Percentiles rank a stretch among this genome's conserved stretches.
Evolutionary conservation across 2,113 vertebrate species (phyloP).

Genomic region (Calonectris borealis): DNA sequence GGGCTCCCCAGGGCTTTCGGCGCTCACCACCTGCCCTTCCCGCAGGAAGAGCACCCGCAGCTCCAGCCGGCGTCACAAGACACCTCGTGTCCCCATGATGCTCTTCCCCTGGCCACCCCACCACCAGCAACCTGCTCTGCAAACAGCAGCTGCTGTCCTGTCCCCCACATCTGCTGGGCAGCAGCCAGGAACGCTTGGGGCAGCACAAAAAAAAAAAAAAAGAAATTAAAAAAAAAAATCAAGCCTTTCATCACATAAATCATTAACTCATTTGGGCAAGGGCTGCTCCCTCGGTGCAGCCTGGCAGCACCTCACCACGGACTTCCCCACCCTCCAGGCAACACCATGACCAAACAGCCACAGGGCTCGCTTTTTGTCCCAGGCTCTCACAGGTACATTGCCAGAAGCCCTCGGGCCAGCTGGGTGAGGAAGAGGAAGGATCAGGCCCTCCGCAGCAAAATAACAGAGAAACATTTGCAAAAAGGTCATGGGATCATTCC

Average conservation of each 20-base stretch:
- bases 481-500: not conserved
- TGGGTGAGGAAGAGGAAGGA: not conserved
- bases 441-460: not conserved
- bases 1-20: not conserved
- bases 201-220: no score
- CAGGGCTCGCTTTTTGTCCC: fast-evolving
- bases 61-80: not conserved
- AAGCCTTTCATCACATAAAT: not conserved
- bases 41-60: fast-evolving
- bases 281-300: fast-evolving
- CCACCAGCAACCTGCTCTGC: not conserved
- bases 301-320: not conserved
- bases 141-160: not conserved
- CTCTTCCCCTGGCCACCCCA: fast-evolving
- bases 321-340: not conserved
- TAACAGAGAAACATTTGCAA: not conserved
- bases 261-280: not conserved
- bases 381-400: not conserved
- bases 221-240: not conserved
- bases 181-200: not conserved
- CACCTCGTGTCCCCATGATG: fast-evolving
- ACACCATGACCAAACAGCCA: fast-evolving
- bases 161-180: not conserved
- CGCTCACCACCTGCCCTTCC: not conserved
- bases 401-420: not conserved